Base-by-base conservation (phyloP, 1,140 invertebrate species). In the Uloborus diversus region DNA sequence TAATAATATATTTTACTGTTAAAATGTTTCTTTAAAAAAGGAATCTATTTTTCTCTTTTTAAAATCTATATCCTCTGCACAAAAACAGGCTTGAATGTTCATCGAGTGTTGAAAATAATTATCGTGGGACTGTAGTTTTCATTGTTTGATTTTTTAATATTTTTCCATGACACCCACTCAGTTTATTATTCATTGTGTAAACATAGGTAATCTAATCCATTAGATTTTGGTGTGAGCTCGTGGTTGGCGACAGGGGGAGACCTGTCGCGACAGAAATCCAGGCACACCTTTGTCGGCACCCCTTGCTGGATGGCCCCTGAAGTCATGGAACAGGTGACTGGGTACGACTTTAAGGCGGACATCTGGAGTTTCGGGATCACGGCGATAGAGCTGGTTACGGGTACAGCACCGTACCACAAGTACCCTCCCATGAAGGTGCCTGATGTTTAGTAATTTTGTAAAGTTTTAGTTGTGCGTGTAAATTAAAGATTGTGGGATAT, bases 261-360 rank as follows among this genome's bases (percentile, higher is more conserved):
- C 89, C 84, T 98, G 84, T 94, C 93, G n/a, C 89, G 96, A 9
- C 96, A 99, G 87, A 96, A 97, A 88, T 94, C 97, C 3, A 89
- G 97, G 25, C 96, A 99, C 84, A 99, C 96, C 0, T 99, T 99
- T 88, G 96, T 99, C 4, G 97, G 97, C 7, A 98, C 96, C 5
- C 96, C 97, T 0, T 99, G 97, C 85, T 99, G 97, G 97, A 99
- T 99, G 97, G 97, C 97, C n/a, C 97, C 97, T 9, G 97, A 99
- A 90, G 96, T 99, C 79, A 99, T 99, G 96, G 96, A 99, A 89
- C 96, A 98, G 90, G 93, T 93, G 85, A 95, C 96, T 86, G 98
- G 98, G 0, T 99, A 99, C 86, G 97, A 99, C 87, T 99, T 97
- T 87, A 99, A 99, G 88, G 98, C 97, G 17, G 98, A 99, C 85